phyloP scores from a whole-genome alignment of 2,888 invertebrate species.

The Caenorhabditis virilis region DNA sequence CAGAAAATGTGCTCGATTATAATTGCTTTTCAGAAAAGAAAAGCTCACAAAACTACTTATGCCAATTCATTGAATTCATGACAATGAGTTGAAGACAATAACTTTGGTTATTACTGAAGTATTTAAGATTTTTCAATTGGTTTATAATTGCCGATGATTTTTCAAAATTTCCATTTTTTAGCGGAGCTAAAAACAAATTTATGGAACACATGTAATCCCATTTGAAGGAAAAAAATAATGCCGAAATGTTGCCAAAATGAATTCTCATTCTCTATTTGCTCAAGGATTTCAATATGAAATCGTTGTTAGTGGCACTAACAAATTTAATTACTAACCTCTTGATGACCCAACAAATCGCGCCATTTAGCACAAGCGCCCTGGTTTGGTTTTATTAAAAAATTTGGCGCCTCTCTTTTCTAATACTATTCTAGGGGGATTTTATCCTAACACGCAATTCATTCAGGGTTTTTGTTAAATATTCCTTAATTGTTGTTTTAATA shows the following conservation, averaged over 20 bases:
- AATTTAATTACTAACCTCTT: slow-evolving; percentile 55
- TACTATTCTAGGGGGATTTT: too few species aligned
- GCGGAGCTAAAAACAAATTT: background rate
- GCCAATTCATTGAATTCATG: slow-evolving; percentile 16
- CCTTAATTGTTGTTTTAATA: too few species aligned
- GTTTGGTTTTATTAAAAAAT: slow-evolving; percentile 2
- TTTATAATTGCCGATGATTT: background rate
- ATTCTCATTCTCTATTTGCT: slow-evolving; percentile 21
- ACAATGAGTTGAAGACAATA: slow-evolving; percentile 10
- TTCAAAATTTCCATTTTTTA: background rate
- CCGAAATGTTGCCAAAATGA: background rate
- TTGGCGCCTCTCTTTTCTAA: too few species aligned
- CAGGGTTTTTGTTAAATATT: too few species aligned
- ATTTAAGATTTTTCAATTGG: background rate
- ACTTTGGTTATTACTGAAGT: background rate
- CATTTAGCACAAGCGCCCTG: slow-evolving; percentile 46
- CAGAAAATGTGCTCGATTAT: slow-evolving; percentile 8
- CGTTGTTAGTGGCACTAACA: slow-evolving; percentile 37
- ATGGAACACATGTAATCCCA: background rate
- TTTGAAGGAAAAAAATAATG: slow-evolving; percentile 1
- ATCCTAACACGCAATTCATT: too few species aligned
- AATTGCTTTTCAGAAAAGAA: slow-evolving; percentile 24
- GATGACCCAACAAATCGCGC: slow-evolving; percentile 39
- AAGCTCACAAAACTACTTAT: background rate
- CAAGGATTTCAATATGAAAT: slow-evolving; percentile 43